Conservation (phyloP, 2,888 invertebrate species). For the Phortica magna region DNA sequence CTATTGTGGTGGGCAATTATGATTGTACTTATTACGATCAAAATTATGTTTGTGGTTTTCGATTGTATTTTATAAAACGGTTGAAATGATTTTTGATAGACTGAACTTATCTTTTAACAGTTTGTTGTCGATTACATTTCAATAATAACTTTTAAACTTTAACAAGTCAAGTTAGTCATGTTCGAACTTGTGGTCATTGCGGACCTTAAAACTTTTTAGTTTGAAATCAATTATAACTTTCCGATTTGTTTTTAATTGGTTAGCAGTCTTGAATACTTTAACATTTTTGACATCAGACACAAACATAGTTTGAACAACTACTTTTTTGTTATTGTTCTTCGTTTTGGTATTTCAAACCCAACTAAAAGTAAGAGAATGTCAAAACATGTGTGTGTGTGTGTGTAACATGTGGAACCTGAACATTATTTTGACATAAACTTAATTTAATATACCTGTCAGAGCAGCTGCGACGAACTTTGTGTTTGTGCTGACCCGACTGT, state of each 20-base stretch:
- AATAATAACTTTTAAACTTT: too few relatives aligned
- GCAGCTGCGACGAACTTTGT: neutral
- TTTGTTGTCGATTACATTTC: too few relatives aligned
- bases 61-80: too few relatives aligned
- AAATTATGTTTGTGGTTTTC: too few relatives aligned
- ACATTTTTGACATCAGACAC: neutral
- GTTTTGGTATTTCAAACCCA: neutral
- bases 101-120: too few relatives aligned
- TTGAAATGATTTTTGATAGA: too few relatives aligned
- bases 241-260: conserved; percentile 20
- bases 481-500: neutral
- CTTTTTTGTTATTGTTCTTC: neutral
- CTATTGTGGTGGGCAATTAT: too few relatives aligned
- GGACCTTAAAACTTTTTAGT: neutral
- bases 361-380: neutral
- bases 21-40: too few relatives aligned
- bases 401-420: neutral
- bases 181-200: too few relatives aligned
- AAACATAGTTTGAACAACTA: neutral
- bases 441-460: neutral
- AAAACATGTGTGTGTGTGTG: neutral
- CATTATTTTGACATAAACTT: conserved; percentile 1
- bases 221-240: conserved; percentile 26
- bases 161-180: too few relatives aligned
- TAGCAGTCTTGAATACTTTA: neutral